These are phyloP conservation scores for Fistularia tabacaria DNA, from an alignment of 2,797 vertebrate genomes.

Conservation along the genomic window DNA sequence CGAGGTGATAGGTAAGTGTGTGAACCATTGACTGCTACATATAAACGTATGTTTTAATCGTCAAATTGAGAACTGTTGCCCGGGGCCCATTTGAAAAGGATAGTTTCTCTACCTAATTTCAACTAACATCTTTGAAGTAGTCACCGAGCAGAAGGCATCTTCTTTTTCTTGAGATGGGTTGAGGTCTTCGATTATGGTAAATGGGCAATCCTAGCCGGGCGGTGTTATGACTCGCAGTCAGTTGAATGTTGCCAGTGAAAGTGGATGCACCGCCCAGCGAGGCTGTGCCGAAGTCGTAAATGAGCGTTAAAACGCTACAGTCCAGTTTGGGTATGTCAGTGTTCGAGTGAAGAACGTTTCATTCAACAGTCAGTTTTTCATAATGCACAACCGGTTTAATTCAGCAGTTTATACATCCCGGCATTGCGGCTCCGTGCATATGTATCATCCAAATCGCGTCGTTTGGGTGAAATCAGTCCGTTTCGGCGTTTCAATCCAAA, in stretches of 20 bases:
- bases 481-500: no score
- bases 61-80: no score
- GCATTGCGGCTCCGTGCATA: no score
- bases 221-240: slow-evolving; percentile 44
- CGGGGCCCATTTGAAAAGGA: not conserved
- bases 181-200: slow-evolving; percentile 14
- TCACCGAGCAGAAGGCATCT: slow-evolving; percentile 26
- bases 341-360: slow-evolving; percentile 36
- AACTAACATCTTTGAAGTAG: not conserved
- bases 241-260: slow-evolving; percentile 13
- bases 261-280: slow-evolving; percentile 36
- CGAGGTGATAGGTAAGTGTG: slow-evolving; percentile 92
- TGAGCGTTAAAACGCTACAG: slow-evolving; percentile 14
- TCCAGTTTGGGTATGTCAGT: slow-evolving; percentile 40
- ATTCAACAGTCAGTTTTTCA: slow-evolving; percentile 4
- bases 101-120: not conserved
- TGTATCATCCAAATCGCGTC: no score
- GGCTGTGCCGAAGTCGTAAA: slow-evolving; percentile 25
- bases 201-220: slow-evolving; percentile 36
- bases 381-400: no score
- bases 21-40: slow-evolving; percentile 52
- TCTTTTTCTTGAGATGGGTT: slow-evolving; percentile 20
- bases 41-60: slow-evolving; percentile 9
- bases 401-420: no score
- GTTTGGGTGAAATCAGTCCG: no score